Conservation (phyloP, 2,888 invertebrate genomes). For the Drosophila lutescens region DNA sequence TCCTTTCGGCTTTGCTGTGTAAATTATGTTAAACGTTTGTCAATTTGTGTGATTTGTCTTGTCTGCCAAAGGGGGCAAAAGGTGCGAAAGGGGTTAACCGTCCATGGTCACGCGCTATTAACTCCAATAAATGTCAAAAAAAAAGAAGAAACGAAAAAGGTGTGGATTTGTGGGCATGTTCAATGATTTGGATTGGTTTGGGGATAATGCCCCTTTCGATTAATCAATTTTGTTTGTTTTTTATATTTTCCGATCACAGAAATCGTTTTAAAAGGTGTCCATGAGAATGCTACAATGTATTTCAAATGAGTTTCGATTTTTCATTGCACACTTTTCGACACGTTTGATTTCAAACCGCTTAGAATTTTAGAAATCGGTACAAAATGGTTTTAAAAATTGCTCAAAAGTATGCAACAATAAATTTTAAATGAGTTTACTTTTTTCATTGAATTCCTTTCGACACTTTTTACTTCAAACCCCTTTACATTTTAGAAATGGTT, state of each 20-base stretch:
- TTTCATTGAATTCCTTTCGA: too few species aligned
- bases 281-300: too few species aligned
- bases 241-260: neutral
- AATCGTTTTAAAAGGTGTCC: too few species aligned
- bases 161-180: slow-evolving; percentile 32
- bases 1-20: slow-evolving; percentile 68
- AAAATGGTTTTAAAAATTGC: too few species aligned
- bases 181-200: neutral
- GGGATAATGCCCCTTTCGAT: neutral
- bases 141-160: neutral
- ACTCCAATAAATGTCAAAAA: slow-evolving; percentile 37
- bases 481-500: too few species aligned
- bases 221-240: neutral
- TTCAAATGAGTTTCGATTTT: too few species aligned
- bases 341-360: too few species aligned
- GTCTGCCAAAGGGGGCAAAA: slow-evolving; percentile 34
- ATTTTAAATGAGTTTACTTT: too few species aligned
- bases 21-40: slow-evolving; percentile 80
- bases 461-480: too few species aligned
- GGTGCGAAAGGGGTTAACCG: slow-evolving; percentile 65
- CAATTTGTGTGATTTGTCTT: slow-evolving; percentile 79
- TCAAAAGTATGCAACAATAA: too few species aligned
- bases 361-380: too few species aligned
- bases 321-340: too few species aligned
- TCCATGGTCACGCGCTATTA: slow-evolving; percentile 66